Conservation (phyloP, 2,797 vertebrate species). For the Xyrichtys novacula region DNA sequence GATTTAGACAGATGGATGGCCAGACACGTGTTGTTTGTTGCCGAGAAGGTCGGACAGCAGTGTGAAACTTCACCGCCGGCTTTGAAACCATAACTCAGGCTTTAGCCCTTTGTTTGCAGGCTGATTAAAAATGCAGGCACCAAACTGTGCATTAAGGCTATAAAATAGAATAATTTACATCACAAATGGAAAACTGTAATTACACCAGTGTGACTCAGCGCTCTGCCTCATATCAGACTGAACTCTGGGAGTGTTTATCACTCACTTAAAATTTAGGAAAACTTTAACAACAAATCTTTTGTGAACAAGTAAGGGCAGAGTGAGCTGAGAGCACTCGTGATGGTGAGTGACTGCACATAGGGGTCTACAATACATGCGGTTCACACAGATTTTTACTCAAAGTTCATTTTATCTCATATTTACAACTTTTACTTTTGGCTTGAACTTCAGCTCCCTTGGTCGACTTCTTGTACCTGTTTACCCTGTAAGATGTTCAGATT, state of each 20-base stretch:
- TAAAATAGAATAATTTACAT: constrained; percentile 45
- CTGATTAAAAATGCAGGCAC: constrained; percentile 51
- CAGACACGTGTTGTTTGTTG: constrained; percentile 75
- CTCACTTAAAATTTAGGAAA: not conserved
- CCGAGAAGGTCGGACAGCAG: constrained; percentile 72
- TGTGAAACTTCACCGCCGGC: constrained; percentile 54
- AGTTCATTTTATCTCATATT: no score
- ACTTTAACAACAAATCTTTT: not conserved
- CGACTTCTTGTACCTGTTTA: no score
- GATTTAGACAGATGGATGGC: constrained; percentile 81
- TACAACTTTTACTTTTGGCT: no score
- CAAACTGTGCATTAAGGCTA: constrained; percentile 37
- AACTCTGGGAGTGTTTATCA: not conserved
- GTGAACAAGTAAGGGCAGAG: not conserved
- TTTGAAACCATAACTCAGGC: constrained; percentile 60
- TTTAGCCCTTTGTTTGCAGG: constrained; percentile 13
- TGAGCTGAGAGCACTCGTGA: not conserved
- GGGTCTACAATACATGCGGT: no score
- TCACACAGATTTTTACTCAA: no score
- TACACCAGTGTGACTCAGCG: constrained; percentile 30
- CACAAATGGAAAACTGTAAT: constrained; percentile 44
- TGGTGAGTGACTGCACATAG: no score
- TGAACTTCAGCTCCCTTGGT: no score
- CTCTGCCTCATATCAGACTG: constrained; percentile 14
- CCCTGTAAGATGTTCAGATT: no score